A percentile compares a stretch with the other conserved stretches of the same genome.
Conservation (phyloP, 2,888 invertebrate genomes). For the Phortica okadai region DNA sequence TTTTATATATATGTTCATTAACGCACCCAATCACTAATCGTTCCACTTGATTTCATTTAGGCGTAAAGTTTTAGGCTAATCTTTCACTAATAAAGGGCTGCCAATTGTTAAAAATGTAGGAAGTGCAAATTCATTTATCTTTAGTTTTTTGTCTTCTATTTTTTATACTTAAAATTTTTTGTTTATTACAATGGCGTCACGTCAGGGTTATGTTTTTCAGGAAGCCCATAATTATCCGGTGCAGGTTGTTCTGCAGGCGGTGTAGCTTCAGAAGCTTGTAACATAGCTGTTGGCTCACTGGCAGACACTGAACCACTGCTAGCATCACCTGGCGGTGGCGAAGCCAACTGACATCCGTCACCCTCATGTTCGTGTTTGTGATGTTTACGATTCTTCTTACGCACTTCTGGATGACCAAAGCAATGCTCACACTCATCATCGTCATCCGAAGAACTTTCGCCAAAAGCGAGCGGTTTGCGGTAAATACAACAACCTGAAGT, state of each 20-base stretch:
- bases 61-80: not conserved
- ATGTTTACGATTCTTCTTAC: slow-evolving; percentile 73
- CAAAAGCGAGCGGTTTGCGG: slow-evolving; percentile 91
- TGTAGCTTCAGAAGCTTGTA: not conserved
- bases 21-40: too few relatives aligned
- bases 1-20: not conserved
- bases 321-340: not conserved
- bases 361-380: slow-evolving; percentile 31
- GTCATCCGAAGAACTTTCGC: slow-evolving; percentile 90
- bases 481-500: slow-evolving; percentile 93
- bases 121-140: not conserved
- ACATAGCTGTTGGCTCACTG: not conserved
- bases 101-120: not conserved
- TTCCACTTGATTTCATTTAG: not conserved
- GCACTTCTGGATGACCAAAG: slow-evolving; percentile 86
- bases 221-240: too few relatives aligned
- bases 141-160: too few relatives aligned
- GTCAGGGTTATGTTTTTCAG: not conserved
- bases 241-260: not conserved
- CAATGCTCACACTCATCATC: slow-evolving; percentile 92
- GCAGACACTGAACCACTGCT: not conserved
- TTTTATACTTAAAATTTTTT: not conserved
- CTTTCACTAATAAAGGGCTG: not conserved
- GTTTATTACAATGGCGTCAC: not conserved
- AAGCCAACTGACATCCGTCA: slow-evolving; percentile 31